Conservation (phyloP, 2,113 vertebrate genomes). For the Pycnonotus jocosus region DNA sequence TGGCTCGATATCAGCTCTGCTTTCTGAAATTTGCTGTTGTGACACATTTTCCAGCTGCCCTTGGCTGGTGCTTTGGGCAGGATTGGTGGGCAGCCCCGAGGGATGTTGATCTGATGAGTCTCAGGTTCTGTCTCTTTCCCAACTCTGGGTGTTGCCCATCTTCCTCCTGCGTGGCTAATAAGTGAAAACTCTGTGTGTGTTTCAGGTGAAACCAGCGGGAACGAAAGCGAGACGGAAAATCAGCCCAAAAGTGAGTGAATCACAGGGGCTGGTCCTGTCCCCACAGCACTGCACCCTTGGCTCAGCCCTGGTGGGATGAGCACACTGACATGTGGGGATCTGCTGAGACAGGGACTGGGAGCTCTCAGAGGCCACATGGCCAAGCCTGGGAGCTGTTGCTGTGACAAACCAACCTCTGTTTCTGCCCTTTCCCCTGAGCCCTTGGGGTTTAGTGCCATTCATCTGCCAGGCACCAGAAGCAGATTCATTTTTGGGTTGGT, state of each 20-base stretch:
- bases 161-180: not conserved
- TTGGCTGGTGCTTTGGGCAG: not conserved
- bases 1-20: not conserved
- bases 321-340: not conserved
- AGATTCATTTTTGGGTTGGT: not conserved
- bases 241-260: slow-evolving; percentile 85
- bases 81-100: not conserved
- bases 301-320: not conserved
- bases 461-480: not conserved
- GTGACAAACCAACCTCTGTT: not conserved
- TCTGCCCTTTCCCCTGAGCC: not conserved
- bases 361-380: not conserved
- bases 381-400: not conserved
- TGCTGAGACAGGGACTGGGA: not conserved
- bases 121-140: not conserved
- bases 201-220: slow-evolving; percentile 91
- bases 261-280: slow-evolving; percentile 53
- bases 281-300: not conserved
- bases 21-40: not conserved
- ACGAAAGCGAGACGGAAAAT: slow-evolving; percentile 92
- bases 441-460: not conserved
- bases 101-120: not conserved
- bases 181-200: slow-evolving; percentile 43
- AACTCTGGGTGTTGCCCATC: slow-evolving; percentile 18
- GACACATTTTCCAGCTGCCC: not conserved